These are phyloP conservation scores for Psettodes erumei DNA, from an alignment of 2,113 vertebrate genomes.

Conservation along the genomic window DNA sequence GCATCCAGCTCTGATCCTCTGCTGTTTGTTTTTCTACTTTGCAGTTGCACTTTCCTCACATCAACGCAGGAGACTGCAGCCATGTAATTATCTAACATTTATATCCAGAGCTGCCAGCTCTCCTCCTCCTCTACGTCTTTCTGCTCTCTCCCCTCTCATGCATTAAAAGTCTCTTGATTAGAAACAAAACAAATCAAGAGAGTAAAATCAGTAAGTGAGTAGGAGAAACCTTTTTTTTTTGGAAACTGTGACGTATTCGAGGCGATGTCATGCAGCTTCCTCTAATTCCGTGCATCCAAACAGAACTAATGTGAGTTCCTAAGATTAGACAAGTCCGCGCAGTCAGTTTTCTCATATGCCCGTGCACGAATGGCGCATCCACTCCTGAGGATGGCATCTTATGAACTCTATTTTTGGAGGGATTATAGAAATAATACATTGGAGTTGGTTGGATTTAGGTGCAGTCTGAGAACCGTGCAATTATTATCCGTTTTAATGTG, in stretches of 20 bases:
- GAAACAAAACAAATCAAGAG: constrained; percentile 6
- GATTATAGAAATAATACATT: constrained; percentile 67
- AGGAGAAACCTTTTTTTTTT: too few species aligned
- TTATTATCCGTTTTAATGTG: constrained; percentile 59
- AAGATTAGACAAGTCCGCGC: constrained; percentile 39
- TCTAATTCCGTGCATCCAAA: constrained; percentile 40
- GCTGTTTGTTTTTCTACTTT: neutral
- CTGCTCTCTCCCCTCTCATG: neutral
- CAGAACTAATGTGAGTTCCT: constrained; percentile 49
- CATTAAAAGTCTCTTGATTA: constrained; percentile 22
- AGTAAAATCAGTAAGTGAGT: constrained; percentile 35
- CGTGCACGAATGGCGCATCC: constrained; percentile 1
- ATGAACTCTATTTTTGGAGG: constrained; percentile 63
- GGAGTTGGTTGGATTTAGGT: constrained; percentile 47
- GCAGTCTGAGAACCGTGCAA: constrained; percentile 32
- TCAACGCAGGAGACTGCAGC: constrained; percentile 17
- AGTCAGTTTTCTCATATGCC: constrained; percentile 38
- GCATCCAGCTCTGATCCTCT: neutral
- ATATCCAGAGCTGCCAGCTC: constrained; percentile 32
- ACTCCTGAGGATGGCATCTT: constrained; percentile 14
- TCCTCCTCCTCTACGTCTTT: constrained; percentile 10
- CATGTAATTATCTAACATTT: constrained; percentile 51
- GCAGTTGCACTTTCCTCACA: constrained; percentile 35
- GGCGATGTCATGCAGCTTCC: constrained; percentile 29
- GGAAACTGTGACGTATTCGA: constrained; percentile 3